Evolutionary conservation across 2,888 invertebrate genomes (phyloP).

Genomic region (Spodoptera exigua): DNA sequence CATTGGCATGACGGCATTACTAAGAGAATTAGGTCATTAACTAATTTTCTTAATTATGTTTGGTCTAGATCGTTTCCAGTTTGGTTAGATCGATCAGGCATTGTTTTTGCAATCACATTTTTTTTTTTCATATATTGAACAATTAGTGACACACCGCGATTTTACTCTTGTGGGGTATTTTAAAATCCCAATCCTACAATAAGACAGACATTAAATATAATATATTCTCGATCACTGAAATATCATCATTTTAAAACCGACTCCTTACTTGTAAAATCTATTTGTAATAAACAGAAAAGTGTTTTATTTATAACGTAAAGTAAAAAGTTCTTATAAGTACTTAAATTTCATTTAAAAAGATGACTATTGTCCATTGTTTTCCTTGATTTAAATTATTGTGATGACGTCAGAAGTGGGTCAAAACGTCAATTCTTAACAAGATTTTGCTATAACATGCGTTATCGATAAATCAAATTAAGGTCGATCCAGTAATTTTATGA

Average conservation of each 20-base stretch:
- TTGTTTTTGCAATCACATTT: background rate
- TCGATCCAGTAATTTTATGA: conserved; percentile 38
- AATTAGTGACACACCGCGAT: too few relatives aligned
- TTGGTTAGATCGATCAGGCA: background rate
- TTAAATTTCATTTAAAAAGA: too few relatives aligned
- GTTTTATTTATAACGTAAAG: too few relatives aligned
- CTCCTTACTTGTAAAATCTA: too few relatives aligned
- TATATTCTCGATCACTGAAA: too few relatives aligned
- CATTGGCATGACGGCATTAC: conserved; percentile 4
- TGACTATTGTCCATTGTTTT: conserved; percentile 31
- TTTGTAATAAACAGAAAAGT: too few relatives aligned
- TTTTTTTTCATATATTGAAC: conserved; percentile 4
- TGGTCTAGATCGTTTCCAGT: conserved; percentile 3
- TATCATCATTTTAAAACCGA: too few relatives aligned
- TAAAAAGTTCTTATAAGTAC: too few relatives aligned
- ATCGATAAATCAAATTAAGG: conserved; percentile 46
- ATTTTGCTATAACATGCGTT: conserved; percentile 33
- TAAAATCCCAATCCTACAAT: too few relatives aligned
- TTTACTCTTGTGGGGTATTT: too few relatives aligned
- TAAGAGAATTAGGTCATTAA: conserved; percentile 7
- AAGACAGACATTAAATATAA: too few relatives aligned
- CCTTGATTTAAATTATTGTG: conserved; percentile 2
- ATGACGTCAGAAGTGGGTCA: conserved; percentile 33
- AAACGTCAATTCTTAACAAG: conserved; percentile 9
- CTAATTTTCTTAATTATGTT: background rate